Conservation (phyloP, 2,113 vertebrate genomes). For the Nanger granti region DNA sequence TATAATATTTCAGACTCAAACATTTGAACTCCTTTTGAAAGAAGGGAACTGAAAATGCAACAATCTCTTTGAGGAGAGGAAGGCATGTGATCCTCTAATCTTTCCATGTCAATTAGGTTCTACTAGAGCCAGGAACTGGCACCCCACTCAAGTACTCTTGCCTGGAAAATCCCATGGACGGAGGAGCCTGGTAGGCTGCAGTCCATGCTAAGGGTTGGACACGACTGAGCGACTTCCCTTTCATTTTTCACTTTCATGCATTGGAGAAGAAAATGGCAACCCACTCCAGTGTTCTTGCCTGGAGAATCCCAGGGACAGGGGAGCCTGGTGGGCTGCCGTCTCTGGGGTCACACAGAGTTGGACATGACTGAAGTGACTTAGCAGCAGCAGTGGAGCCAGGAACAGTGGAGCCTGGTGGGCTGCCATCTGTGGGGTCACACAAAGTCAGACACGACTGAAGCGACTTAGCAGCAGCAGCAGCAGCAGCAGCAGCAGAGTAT, state of each 20-base stretch:
- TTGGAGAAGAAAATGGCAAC: no score
- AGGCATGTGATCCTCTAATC: not conserved
- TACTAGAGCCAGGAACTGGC: not conserved
- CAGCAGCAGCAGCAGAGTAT: not conserved
- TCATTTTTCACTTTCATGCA: no score
- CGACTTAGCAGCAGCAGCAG: not conserved
- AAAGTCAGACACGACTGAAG: not conserved
- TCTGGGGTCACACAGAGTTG: fast-evolving
- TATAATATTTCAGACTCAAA: constrained; percentile 38
- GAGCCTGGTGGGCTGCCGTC: not conserved
- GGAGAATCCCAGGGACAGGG: not conserved
- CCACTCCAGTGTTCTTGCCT: no score
- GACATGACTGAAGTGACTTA: not conserved
- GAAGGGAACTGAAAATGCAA: not conserved
- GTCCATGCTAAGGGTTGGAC: no score
- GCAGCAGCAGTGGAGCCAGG: not conserved
- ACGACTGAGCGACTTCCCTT: no score
- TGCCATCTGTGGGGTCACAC: fast-evolving
- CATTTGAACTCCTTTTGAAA: constrained; percentile 17
- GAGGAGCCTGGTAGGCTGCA: no score
- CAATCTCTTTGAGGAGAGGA: not conserved
- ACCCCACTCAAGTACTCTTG: no score
- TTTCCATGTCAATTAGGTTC: not conserved
- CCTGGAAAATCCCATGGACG: no score
- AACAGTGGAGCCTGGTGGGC: fast-evolving